Conservation (phyloP, 2,797 vertebrate species). For the Centroberyx gerrardi region DNA sequence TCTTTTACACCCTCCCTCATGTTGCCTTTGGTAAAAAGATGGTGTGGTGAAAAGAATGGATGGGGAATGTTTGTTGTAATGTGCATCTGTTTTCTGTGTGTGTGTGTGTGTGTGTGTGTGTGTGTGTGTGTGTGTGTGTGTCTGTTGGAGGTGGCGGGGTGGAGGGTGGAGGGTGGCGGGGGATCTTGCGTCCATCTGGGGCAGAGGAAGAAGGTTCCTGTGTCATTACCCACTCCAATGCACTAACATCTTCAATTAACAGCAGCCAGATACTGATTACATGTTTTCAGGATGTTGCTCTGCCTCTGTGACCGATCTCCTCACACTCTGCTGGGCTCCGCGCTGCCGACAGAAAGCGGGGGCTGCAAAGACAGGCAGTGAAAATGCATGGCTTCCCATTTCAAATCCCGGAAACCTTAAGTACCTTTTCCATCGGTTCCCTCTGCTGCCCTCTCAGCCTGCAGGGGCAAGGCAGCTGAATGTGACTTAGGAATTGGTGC, state of each 20-base stretch:
- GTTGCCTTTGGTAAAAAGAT: conserved; percentile 42
- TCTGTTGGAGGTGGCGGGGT: not conserved
- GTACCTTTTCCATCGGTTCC: conserved; percentile 24
- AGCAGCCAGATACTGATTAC: conserved; percentile 82
- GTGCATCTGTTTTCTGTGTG: no score
- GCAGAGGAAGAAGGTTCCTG: conserved; percentile 76
- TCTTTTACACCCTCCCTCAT: not conserved
- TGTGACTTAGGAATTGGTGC: conserved; percentile 60
- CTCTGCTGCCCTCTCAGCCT: conserved; percentile 43
- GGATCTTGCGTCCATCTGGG: conserved; percentile 71
- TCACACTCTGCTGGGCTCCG: conserved; percentile 75
- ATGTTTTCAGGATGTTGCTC: conserved; percentile 80
- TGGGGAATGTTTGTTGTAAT: not conserved
- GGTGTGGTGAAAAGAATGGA: conserved; percentile 4
- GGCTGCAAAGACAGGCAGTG: conserved; percentile 36
- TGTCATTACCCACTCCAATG: conserved; percentile 84
- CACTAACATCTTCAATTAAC: conserved; percentile 87
- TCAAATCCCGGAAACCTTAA: conserved; percentile 14
- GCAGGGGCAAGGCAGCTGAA: conserved; percentile 43
- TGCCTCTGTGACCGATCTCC: conserved; percentile 80
- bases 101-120: conserved; percentile 14
- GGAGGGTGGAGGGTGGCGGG: not conserved
- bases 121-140: not conserved
- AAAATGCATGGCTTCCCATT: conserved; percentile 24
- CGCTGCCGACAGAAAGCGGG: conserved; percentile 43